A percentile compares a stretch with the other conserved stretches of the same genome.
phyloP scores from a whole-genome alignment of 2,113 vertebrate species.

The Heteronetta atricapilla region DNA sequence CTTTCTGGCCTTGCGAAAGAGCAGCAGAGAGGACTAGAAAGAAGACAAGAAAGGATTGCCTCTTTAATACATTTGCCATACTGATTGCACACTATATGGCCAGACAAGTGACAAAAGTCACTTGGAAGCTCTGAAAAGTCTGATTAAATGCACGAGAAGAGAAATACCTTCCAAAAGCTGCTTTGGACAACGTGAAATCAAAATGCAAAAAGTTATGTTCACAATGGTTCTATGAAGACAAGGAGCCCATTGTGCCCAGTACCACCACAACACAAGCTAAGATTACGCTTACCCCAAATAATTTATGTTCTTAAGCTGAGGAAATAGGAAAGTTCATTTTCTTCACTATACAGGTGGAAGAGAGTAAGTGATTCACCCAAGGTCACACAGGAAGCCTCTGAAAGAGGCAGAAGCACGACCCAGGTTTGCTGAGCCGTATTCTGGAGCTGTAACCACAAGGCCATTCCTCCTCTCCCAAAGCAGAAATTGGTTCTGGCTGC shows the following conservation, averaged over 20 bases:
- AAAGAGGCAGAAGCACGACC: not conserved
- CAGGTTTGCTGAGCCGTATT: not conserved
- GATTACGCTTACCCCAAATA: not conserved
- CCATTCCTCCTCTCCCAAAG: not conserved
- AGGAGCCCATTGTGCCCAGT: not conserved
- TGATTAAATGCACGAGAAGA: not conserved
- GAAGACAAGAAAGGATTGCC: not conserved
- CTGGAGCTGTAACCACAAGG: not conserved
- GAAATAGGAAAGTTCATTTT: constrained; percentile 1
- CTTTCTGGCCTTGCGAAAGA: not conserved
- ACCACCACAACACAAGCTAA: not conserved
- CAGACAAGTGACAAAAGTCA: not conserved
- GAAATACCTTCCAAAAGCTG: not conserved
- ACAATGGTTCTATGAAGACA: not conserved
- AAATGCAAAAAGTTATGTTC: not conserved
- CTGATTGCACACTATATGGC: not conserved
- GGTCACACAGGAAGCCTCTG: not conserved
- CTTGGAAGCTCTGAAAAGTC: not conserved
- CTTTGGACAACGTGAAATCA: not conserved
- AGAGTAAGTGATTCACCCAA: not conserved
- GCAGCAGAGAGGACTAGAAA: not conserved
- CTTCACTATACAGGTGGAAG: constrained; percentile 21
- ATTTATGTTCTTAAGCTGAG: not conserved
- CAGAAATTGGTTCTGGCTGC: constrained; percentile 32
- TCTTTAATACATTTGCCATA: not conserved